Base-by-base conservation (phyloP, 2,888 invertebrate genomes). In the Drosophila dives region DNA sequence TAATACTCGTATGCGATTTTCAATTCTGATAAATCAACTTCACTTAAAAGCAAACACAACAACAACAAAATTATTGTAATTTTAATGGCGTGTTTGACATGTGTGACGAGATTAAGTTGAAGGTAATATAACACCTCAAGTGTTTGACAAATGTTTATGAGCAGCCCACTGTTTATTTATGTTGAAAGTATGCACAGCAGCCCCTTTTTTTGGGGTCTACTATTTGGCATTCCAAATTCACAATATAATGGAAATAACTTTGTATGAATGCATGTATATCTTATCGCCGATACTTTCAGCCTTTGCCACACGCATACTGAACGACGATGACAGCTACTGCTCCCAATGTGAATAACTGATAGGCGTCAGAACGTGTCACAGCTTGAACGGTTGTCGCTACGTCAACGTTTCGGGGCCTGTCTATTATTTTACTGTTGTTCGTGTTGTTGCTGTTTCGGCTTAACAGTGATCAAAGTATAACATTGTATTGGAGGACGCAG, bases 301-400 rank as follows among this genome's bases (percentile, higher is more conserved):
- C 62, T 68, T 59, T 55, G 48, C 11, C 33, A n/a, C n/a, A 45
- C 42, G 54, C 49, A 33, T 63, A 26, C 10, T 15, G 8, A 23
- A 17, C 15, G 40, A 20, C 3, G 3, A 38, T 33, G 66, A 56
- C 51, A 55, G 54, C 45, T 42, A 11, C 29, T 29, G 34, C 40
- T 29, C 17, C 42, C 42, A 50, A 38, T 38, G 62, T 23, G 45
- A 42, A 49, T 53, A 56, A 34, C 67, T 70, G 77, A 77, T 77
- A 79, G 56, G 67, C 70, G 70, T 65, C 67, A 53, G 71, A 78
- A 81, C 79, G 82, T 80, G 80, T 72, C 82, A 68, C 59, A 59
- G 64, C 49, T 63, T 58, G 36, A 51, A 56, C 32, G 42, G 42
- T 40, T 26, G 17, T n/a, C 4, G 55, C 59, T 69, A 80, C 80